Base-by-base conservation (phyloP, 1,140 invertebrate species). In the Pemphigus obesinymphae region DNA sequence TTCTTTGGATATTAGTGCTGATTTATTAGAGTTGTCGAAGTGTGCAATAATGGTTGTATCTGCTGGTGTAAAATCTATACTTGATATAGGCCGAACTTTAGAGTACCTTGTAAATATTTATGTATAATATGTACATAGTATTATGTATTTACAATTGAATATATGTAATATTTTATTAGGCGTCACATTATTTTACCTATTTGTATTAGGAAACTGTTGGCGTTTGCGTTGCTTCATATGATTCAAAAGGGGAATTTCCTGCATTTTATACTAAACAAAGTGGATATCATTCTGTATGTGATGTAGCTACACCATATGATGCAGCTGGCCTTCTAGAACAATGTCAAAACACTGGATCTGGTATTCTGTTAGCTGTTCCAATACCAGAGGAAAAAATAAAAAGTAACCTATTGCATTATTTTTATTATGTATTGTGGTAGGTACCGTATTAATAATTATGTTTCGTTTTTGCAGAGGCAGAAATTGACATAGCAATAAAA, bases 1-100 rank as follows among this genome's bases (percentile, higher is more conserved):
- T 17, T 94, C 93, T 76, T 89, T 98, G 86, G 98, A 99, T 88
- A 89, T 99, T 11, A 99, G 97, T 84, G 96, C 97, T 10, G 98
- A 99, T 89, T 89, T 99, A 23, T 91, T 90, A 13, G 97, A 99
- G 87, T 89, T 99, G 31, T 93, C 96, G 8, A 89, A 92, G 72
- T 97, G 92, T 82, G 92, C 93, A 10, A 91, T 98, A 1, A 91
- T 94, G 82, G 96, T 99, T 15, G 92, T 99, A 2, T 98, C 95
- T 83, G 95, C 96, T 85, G 98, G 98, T 20, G 91, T 98, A 50
- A 99, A 99, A 89, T 97, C 97, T 48, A 99, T 99, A 85, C 89
- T 99, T 40, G 98, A 99, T 86, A 97, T 99, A 85, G 92, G 91
- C 1, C 92, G 93, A 85, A 99, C 97, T 1, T 88, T 99, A 40